Evolutionary conservation across 1,140 invertebrate species (phyloP).

Genomic region (Myzus persicae): DNA sequence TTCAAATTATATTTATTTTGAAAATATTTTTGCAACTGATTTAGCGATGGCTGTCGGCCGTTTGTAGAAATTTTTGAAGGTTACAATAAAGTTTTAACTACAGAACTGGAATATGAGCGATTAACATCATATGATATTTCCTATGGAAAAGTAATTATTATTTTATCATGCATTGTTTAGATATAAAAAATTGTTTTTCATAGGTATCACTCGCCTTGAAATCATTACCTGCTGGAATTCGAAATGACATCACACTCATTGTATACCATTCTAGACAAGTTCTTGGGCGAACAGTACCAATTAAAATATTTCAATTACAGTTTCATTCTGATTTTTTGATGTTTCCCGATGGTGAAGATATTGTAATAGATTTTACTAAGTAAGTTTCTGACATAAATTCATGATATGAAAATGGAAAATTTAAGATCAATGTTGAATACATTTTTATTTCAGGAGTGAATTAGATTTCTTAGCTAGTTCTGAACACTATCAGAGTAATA

Average conservation of each 20-base stretch:
- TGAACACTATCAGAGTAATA: constrained; percentile 80
- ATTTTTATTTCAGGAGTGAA: constrained; percentile 70
- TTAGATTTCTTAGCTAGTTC: constrained; percentile 80
- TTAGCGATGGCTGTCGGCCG: constrained; percentile 89
- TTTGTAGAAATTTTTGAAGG: constrained; percentile 92
- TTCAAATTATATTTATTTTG: not conserved
- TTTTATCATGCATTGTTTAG: constrained; percentile 61
- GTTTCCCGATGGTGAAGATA: constrained; percentile 66
- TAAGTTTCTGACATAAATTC: constrained; percentile 63
- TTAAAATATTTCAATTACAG: constrained; percentile 87
- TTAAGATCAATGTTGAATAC: not conserved
- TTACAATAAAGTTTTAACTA: constrained; percentile 83
- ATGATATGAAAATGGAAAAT: not conserved
- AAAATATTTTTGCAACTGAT: constrained; percentile 60
- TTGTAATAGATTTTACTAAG: constrained; percentile 77
- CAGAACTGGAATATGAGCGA: constrained; percentile 86
- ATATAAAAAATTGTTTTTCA: constrained; percentile 21
- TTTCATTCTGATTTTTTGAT: constrained; percentile 87
- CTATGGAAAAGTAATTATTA: constrained; percentile 76
- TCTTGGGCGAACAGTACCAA: constrained; percentile 81
- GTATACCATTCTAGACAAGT: constrained; percentile 88
- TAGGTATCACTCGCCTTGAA: constrained; percentile 60
- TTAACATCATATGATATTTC: constrained; percentile 81
- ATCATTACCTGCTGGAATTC: constrained; percentile 71
- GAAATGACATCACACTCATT: constrained; percentile 84